Evolutionary conservation across 2,113 vertebrate species (phyloP).

Genomic region (Baryphthengus martii): DNA sequence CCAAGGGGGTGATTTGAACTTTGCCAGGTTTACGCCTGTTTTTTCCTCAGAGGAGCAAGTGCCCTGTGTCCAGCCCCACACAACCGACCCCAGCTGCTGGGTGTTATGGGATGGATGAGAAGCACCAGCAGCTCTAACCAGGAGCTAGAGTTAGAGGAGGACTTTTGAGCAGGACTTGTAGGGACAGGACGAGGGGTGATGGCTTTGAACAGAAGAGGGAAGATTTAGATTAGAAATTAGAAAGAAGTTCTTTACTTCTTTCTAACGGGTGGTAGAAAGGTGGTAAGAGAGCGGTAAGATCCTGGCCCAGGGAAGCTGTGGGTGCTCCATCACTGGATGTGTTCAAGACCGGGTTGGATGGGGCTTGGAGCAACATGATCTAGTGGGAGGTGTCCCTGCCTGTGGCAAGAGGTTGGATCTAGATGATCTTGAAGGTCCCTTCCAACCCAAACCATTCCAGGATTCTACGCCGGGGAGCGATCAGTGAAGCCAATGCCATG

Average conservation of each 20-base stretch:
- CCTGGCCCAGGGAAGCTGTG: too few relatives aligned
- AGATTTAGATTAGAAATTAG: too few relatives aligned
- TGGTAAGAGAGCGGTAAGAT: too few relatives aligned
- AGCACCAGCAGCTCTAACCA: not conserved
- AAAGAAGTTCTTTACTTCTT: too few relatives aligned
- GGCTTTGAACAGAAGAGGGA: too few relatives aligned
- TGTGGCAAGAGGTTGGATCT: not conserved
- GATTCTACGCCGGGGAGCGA: rapidly evolving
- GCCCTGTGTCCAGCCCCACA: not conserved
- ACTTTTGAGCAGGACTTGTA: too few relatives aligned
- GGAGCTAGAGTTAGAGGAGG: not conserved
- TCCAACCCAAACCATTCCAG: too few relatives aligned
- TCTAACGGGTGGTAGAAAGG: too few relatives aligned
- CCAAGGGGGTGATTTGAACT: not conserved
- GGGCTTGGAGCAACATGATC: not conserved
- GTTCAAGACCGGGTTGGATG: too few relatives aligned
- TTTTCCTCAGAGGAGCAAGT: not conserved
- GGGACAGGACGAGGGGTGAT: too few relatives aligned
- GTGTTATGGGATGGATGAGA: not conserved
- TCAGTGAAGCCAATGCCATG: not conserved
- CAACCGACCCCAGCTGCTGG: rapidly evolving
- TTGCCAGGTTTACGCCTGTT: not conserved
- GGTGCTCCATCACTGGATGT: too few relatives aligned
- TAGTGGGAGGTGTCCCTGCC: not conserved
- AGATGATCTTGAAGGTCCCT: not conserved